phyloP scores from a whole-genome alignment of 2,888 invertebrate species.

The Cryptophagus acutangulus region DNA sequence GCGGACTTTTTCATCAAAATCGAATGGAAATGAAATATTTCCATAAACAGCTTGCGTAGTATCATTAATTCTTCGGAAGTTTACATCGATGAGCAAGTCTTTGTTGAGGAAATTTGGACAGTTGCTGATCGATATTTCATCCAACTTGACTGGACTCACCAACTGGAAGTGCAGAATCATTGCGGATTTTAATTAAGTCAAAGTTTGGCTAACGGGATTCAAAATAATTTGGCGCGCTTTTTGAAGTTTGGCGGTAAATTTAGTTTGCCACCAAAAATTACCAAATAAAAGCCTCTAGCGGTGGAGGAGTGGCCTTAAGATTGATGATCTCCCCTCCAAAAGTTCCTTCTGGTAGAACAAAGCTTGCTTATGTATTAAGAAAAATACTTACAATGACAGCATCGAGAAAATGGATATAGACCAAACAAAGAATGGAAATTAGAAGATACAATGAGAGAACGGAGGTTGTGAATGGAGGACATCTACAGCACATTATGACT shows the following conservation, averaged over 20 bases:
- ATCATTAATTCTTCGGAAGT: slow-evolving; percentile 4
- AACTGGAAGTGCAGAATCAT: too few relatives aligned
- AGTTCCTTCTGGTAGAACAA: background rate
- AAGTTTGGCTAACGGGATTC: too few relatives aligned
- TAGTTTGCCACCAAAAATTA: too few relatives aligned
- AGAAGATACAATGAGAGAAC: background rate
- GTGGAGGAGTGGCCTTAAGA: too few relatives aligned
- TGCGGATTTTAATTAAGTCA: too few relatives aligned
- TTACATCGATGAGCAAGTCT: slow-evolving; percentile 9
- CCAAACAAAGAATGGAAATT: background rate
- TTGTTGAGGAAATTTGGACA: slow-evolving; percentile 8
- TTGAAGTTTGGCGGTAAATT: too few relatives aligned
- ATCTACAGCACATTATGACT: background rate
- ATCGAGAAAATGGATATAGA: background rate
- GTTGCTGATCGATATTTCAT: slow-evolving; percentile 6
- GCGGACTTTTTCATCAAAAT: slow-evolving; percentile 18
- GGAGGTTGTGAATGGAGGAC: background rate
- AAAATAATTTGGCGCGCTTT: too few relatives aligned
- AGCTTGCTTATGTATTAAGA: background rate
- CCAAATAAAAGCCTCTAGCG: too few relatives aligned
- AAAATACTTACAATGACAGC: background rate
- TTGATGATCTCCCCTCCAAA: too few relatives aligned
- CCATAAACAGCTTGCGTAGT: slow-evolving; percentile 17
- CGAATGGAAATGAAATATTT: slow-evolving; percentile 18
- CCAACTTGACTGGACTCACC: slow-evolving; percentile 5